Evolutionary conservation across 2,797 vertebrate genomes (phyloP).

Genomic region (Tapirus indicus): DNA sequence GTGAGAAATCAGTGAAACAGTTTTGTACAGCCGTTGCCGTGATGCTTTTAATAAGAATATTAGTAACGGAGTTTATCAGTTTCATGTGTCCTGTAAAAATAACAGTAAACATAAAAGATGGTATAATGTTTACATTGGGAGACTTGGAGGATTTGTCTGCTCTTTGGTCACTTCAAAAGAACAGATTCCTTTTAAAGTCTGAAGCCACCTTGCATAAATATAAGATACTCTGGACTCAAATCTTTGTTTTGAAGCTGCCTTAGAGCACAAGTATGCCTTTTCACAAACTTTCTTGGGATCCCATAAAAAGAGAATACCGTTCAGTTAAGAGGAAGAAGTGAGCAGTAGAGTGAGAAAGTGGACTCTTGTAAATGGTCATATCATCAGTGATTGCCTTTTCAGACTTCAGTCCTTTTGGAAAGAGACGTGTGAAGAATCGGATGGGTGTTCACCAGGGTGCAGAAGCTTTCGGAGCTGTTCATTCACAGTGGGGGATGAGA

Average conservation of each 20-base stretch:
- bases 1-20: conserved; percentile 7
- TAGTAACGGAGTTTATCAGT: neutral
- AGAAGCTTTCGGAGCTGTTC: neutral
- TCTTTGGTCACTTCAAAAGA: neutral
- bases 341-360: neutral
- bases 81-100: conserved; percentile 47
- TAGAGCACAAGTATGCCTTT: neutral
- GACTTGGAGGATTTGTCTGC: neutral
- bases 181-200: conserved; percentile 29
- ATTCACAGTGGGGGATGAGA: neutral
- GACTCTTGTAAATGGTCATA: neutral
- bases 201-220: neutral
- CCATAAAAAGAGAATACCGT: neutral
- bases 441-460: neutral
- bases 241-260: conserved; percentile 18
- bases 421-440: neutral
- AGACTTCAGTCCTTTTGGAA: neutral
- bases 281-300: neutral
- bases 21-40: conserved; percentile 38
- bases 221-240: neutral
- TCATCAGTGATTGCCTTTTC: neutral
- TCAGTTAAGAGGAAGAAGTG: neutral
- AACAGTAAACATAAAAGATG: neutral
- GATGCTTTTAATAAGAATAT: conserved; percentile 32
- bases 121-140: conserved; percentile 7